Base-by-base conservation (phyloP, 2,797 vertebrate genomes). In the Hippoglossus hippoglossus region DNA sequence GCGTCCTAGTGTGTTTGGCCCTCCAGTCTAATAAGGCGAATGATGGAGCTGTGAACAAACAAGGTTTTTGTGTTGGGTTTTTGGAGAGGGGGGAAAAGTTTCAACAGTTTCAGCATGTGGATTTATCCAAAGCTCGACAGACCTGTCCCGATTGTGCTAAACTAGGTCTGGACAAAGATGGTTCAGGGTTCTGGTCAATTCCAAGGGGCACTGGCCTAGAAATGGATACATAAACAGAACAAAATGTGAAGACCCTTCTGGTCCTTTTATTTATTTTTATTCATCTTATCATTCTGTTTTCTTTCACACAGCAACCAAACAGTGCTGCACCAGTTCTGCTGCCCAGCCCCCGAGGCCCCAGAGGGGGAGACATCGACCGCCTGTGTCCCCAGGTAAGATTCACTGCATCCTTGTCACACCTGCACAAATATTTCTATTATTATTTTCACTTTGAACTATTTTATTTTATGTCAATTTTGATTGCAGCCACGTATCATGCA, bases 301-400 rank as follows among this genome's bases (percentile, higher is more conserved):
- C 47, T 11, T 49, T 21, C 57, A 46, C 50, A 18, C 94, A 99
- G 98, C 88, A 99, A 97, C 95, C 97, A 98, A 91, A 99, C 96
- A 0, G 97, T 99, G 74, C 95, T 99, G 67, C 98, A 99, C 89
- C 98, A 99, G 93, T 99, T 99, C 94, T 99, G 98, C 92, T 99
- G 98, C 86, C 98, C 98, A 2, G 98, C 97, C 24, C 97, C 97
- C 0, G 98, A 99, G 0, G 92, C 96, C 62, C 93, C 93, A 11
- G 97, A 99, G 92, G 96, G 95, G 69, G 96, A 97, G 51, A 89
- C 95, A 51, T 95, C 96, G 53, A 93, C 95, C 0, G 96, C 96
- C 77, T 94, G 94, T 91, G 91, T 94, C 71, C 92, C 94, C 89
- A 95, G 95, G 95, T 95, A 95, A 93, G 94, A 90, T 19, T 12